Evolutionary conservation across 1,140 invertebrate species (phyloP), one percentile per base, ranked within the genome.

Genomic region (Ips nitidus): DNA sequence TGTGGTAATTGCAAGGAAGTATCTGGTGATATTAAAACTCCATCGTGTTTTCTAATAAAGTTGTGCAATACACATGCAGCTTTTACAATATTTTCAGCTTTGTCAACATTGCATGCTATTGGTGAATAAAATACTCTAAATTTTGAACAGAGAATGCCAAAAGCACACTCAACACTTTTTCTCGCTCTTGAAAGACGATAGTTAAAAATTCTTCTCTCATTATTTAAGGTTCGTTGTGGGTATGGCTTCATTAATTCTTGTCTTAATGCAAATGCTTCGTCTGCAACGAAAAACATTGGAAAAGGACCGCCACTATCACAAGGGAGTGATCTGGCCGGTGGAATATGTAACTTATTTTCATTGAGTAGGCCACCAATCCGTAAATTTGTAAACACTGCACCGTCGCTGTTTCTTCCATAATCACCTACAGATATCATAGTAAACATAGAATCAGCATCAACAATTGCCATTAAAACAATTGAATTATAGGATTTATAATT

Each of bases 401-500:
- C 75, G 74, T 83, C 81, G 71, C 78, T 76, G 59, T 79, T 73
- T 61, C 75, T 77, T 47, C 82, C 82, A 69, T 75, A 78, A 45
- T 78, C 76, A 38, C 82, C 82, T 52, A 84, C 76, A 76, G 80
- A 79, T 43, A 83, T 73, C 60, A 72, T 70, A 58, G 77, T 75
- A 71, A 84, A 83, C 53, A 71, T 76, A 62, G 78, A 80, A 53
- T 79, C 74, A 39, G 80, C 79, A 77, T 84, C 82, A 8, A 74
- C 76, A 41, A 80, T 60, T 22, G 81, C 82, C 64, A 84, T 70
- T 40, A 84, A 66, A 42, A 84, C 80, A 41, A 80, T 76, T 69
- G 77, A 81, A 71, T 76, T 78, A 70, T 69, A 71, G 57, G 75
- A 72, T 74, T 83, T 83, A 62, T 84, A 79, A 36, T 83, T 84